Conservation (phyloP, 2,888 invertebrate species). For the Lepidonotus clava region DNA sequence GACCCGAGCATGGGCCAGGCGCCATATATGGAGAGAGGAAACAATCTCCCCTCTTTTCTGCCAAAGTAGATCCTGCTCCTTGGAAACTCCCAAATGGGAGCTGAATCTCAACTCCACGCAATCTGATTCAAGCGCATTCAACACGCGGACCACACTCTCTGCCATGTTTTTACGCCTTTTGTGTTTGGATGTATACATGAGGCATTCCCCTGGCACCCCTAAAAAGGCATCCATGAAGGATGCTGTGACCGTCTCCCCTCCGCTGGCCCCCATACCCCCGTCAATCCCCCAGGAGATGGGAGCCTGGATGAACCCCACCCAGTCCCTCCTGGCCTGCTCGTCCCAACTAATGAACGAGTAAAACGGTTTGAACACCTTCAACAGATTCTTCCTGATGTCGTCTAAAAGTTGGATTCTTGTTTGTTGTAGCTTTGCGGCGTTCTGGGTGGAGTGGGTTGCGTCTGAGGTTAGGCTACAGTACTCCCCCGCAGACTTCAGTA, state of each 20-base stretch:
- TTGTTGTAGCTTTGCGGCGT: neutral
- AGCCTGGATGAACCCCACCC: slow-evolving; percentile 20
- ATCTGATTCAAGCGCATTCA: no score
- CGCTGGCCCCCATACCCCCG: slow-evolving; percentile 39
- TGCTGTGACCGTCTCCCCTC: slow-evolving; percentile 14
- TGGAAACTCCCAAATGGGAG: no score
- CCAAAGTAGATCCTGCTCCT: no score
- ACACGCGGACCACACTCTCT: no score
- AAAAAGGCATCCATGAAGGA: slow-evolving; percentile 42
- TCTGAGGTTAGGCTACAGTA: neutral
- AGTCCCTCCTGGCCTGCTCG: neutral
- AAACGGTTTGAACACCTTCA: neutral
- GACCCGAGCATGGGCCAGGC: no score
- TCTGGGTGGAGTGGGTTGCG: neutral
- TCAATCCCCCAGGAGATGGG: slow-evolving; percentile 29
- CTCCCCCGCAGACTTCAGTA: neutral
- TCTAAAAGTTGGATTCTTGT: neutral
- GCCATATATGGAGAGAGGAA: no score
- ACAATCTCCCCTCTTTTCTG: no score
- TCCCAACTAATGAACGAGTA: neutral
- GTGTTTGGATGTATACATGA: neutral
- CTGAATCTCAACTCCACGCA: no score
- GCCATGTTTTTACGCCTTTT: no score
- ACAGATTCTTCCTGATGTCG: neutral
- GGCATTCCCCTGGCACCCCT: neutral